A percentile compares a stretch with the other conserved stretches of the same genome.
Conservation (phyloP, 1,140 invertebrate genomes). For the Bradysia coprophila region DNA sequence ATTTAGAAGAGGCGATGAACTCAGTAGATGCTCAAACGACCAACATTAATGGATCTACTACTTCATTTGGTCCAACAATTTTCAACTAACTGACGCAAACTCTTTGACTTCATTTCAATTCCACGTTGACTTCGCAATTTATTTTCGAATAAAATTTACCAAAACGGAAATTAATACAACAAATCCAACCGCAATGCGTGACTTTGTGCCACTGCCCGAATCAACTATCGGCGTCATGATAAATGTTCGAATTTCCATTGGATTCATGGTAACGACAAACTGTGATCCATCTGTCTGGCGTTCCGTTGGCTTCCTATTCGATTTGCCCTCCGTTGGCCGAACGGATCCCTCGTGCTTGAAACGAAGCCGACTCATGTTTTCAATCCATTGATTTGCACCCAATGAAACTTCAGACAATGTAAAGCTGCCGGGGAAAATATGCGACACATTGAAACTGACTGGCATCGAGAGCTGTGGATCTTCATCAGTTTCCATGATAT, state of each 20-base stretch:
- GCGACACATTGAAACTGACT: conserved; percentile 32
- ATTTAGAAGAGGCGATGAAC: too few relatives aligned
- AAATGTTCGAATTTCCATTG: conserved; percentile 11
- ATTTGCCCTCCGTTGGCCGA: conserved; percentile 2
- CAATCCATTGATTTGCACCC: conserved; percentile 17
- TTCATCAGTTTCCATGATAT: conserved; percentile 56
- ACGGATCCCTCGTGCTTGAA: conserved; percentile 9
- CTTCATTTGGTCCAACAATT: too few relatives aligned
- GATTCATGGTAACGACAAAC: conserved; percentile 6
- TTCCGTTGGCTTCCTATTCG: conserved; percentile 1
- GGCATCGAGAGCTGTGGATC: conserved; percentile 30
- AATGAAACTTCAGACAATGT: conserved; percentile 17
- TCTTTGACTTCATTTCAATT: conserved; percentile 4
- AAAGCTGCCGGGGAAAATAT: conserved; percentile 12
- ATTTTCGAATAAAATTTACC: too few relatives aligned
- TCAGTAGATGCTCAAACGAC: too few relatives aligned
- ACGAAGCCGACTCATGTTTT: conserved; percentile 14
- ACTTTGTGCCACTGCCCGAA: too few relatives aligned
- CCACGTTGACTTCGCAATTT: too few relatives aligned
- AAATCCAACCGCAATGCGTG: too few relatives aligned
- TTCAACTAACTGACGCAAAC: too few relatives aligned
- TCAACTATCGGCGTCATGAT: too few relatives aligned
- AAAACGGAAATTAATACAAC: too few relatives aligned
- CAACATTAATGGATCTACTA: too few relatives aligned
- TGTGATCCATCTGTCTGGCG: not conserved